Conservation (phyloP, 2,888 invertebrate genomes). For the Sarcophaga rosellei region DNA sequence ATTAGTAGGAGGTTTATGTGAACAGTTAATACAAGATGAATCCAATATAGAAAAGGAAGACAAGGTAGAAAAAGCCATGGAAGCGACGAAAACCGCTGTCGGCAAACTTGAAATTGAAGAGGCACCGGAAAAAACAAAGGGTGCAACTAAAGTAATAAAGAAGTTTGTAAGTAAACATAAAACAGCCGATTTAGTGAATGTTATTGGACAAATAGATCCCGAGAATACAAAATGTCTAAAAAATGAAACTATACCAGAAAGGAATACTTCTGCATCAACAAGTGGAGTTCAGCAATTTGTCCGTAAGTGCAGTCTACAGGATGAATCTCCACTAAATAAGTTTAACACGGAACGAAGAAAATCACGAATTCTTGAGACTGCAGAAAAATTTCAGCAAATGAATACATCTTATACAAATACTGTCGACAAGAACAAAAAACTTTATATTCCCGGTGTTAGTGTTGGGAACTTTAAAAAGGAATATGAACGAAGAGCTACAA, state of each 20-base stretch:
- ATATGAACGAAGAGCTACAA: slow-evolving; percentile 90
- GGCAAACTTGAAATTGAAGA: slow-evolving; percentile 72
- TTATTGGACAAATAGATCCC: slow-evolving; percentile 74
- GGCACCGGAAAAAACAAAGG: slow-evolving; percentile 77
- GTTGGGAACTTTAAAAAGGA: slow-evolving; percentile 93
- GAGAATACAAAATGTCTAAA: slow-evolving; percentile 32
- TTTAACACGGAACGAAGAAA: slow-evolving; percentile 84
- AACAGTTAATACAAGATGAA: slow-evolving; percentile 75
- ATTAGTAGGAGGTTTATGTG: slow-evolving; percentile 77
- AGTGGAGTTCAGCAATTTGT: slow-evolving; percentile 71
- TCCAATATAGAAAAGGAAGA: slow-evolving; percentile 19
- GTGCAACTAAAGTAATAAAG: slow-evolving; percentile 80
- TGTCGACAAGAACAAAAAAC: slow-evolving; percentile 87
- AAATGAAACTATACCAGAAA: slow-evolving; percentile 37
- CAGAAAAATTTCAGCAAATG: slow-evolving; percentile 86
- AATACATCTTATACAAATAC: slow-evolving; percentile 68
- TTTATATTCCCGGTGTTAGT: slow-evolving; percentile 90
- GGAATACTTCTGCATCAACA: not conserved
- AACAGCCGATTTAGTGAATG: slow-evolving; percentile 80
- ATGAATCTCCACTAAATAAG: slow-evolving; percentile 78
- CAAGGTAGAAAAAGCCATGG: slow-evolving; percentile 1
- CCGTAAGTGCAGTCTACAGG: slow-evolving; percentile 80
- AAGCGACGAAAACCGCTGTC: not conserved
- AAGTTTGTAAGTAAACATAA: slow-evolving; percentile 81
- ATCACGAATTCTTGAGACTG: slow-evolving; percentile 87